Evolutionary conservation across 2,113 vertebrate genomes (phyloP).

Genomic region (Gavialis gangeticus): DNA sequence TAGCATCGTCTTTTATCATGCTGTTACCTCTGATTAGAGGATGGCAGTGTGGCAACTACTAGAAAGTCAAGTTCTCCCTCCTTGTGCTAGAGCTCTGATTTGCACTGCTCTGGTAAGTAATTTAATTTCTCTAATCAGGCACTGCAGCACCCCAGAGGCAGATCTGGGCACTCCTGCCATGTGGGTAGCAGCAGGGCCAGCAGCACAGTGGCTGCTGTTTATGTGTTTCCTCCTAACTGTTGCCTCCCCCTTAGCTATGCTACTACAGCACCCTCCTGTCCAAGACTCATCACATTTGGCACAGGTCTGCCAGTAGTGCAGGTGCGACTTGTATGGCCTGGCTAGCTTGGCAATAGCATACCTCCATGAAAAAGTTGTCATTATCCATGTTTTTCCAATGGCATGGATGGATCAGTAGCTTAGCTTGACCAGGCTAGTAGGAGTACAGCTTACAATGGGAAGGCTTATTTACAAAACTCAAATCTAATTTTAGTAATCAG

Average conservation of each 20-base stretch:
- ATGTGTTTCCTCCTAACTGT: no score
- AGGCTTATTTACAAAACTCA: neutral
- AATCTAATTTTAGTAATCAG: neutral
- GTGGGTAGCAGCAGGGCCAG: neutral
- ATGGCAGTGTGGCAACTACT: neutral
- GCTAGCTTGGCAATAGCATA: neutral
- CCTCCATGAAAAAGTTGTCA: neutral
- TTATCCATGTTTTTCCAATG: neutral
- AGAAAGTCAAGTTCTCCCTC: neutral
- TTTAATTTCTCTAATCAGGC: neutral
- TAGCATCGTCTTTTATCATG: fast-evolving
- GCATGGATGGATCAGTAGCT: neutral
- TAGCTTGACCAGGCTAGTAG: fast-evolving
- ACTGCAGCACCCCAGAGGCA: neutral
- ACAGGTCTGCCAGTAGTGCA: neutral
- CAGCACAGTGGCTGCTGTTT: neutral
- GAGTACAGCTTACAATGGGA: neutral
- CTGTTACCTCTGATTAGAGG: neutral
- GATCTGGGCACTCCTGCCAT: neutral
- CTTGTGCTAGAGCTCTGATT: neutral
- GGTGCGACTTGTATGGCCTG: no score
- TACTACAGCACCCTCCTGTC: neutral
- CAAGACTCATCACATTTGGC: neutral
- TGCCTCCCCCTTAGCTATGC: no score
- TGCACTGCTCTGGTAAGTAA: neutral